These are phyloP conservation scores for Heloderma charlesbogerti DNA, from an alignment of 2,113 vertebrate species.

Conservation along the genomic window DNA sequence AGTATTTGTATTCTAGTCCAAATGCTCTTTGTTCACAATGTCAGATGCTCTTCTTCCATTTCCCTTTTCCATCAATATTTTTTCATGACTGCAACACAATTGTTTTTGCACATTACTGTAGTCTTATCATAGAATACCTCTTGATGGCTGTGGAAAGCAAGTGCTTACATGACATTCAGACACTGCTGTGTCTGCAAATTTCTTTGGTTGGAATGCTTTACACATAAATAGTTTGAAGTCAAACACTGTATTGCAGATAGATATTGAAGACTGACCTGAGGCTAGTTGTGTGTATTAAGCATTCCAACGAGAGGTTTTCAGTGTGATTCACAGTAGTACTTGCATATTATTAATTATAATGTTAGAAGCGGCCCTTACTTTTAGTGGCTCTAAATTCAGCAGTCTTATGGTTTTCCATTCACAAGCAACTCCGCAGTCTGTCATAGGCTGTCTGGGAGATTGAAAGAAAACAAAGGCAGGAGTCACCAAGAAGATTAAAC, in stretches of 20 bases:
- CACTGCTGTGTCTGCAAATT: not conserved
- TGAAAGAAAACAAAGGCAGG: not conserved
- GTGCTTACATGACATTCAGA: not conserved
- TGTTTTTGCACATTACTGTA: not conserved
- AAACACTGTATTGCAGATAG: not conserved
- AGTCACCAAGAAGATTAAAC: not conserved
- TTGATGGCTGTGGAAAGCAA: not conserved
- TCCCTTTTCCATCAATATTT: not conserved
- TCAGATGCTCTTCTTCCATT: not conserved
- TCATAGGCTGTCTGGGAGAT: not conserved
- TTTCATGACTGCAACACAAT: no score
- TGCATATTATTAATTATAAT: not conserved
- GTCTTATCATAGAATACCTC: not conserved
- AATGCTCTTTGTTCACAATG: conserved; percentile 3
- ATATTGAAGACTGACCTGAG: not conserved
- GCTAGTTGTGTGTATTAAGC: not conserved
- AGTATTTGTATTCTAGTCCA: not conserved
- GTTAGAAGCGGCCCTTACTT: not conserved
- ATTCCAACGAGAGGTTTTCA: not conserved
- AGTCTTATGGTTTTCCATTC: not conserved
- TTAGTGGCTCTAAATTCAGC: not conserved
- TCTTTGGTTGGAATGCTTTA: not conserved
- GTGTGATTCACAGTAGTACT: not conserved
- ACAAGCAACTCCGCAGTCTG: not conserved
- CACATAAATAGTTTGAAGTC: not conserved